Conservation (phyloP, 2,888 invertebrate genomes). For the Cantharis rustica region DNA sequence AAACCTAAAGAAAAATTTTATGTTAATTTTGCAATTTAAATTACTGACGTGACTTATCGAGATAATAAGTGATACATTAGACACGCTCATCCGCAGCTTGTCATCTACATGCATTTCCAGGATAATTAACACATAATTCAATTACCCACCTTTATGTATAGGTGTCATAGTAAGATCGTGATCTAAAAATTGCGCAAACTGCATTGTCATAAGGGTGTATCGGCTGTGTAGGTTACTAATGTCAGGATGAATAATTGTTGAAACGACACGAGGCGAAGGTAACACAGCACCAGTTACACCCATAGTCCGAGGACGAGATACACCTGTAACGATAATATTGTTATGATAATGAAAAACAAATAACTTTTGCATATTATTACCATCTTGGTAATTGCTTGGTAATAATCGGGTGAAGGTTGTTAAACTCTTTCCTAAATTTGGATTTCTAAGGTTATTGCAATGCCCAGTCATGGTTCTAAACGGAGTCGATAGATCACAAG, state of each 20-base stretch:
- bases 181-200: conserved; percentile 92
- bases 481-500: conserved; percentile 73
- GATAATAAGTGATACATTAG: neutral
- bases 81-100: neutral
- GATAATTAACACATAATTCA: neutral
- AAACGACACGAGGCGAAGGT: conserved; percentile 85
- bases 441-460: conserved; percentile 86
- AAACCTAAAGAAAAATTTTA: conserved; percentile 61
- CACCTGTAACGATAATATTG: conserved; percentile 57
- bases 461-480: conserved; percentile 80
- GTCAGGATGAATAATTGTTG: conserved; percentile 88
- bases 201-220: conserved; percentile 93
- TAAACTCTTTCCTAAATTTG: conserved; percentile 80
- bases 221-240: conserved; percentile 87
- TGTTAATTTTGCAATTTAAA: neutral
- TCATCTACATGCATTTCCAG: neutral
- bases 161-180: conserved; percentile 96
- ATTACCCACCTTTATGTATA: conserved; percentile 82
- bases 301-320: conserved; percentile 76
- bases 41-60: neutral
- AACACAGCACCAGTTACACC: conserved; percentile 77
- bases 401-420: conserved; percentile 84
- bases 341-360: neutral
- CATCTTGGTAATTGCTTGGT: conserved; percentile 88
- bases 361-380: conserved; percentile 53